phyloP scores from a whole-genome alignment of 2,797 vertebrate species.

The Propithecus perrieri region DNA sequence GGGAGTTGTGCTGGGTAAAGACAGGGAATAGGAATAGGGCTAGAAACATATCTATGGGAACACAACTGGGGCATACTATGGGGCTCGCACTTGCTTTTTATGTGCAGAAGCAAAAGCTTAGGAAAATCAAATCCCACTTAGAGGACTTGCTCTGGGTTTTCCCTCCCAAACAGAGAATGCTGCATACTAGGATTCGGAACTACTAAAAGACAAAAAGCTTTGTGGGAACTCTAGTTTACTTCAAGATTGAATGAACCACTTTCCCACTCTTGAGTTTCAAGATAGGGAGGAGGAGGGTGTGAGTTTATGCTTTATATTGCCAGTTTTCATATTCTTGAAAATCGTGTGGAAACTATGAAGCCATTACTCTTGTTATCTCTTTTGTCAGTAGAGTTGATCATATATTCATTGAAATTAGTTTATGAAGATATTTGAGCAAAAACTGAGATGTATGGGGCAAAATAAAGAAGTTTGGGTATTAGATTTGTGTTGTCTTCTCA shows the following conservation, averaged over 20 bases:
- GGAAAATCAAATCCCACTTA: background rate
- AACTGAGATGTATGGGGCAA: background rate
- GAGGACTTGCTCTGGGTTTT: background rate
- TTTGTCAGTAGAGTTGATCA: background rate
- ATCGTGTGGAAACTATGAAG: background rate
- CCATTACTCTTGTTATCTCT: background rate
- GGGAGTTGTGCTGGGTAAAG: background rate
- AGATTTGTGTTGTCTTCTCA: background rate
- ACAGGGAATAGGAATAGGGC: background rate
- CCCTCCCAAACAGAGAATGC: background rate
- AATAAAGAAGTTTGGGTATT: background rate
- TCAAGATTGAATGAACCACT: background rate
- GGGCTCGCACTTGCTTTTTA: background rate
- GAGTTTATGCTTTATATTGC: background rate
- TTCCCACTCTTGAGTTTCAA: background rate
- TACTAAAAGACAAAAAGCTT: background rate
- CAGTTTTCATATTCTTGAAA: background rate
- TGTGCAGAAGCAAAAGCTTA: background rate
- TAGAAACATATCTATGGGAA: background rate
- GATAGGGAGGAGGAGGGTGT: background rate
- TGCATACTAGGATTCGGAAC: background rate
- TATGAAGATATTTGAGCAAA: background rate
- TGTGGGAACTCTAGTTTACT: background rate
- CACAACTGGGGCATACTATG: no score
- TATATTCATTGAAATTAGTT: background rate